Evolutionary conservation across 2,888 invertebrate species (phyloP).

Genomic region (Bellardia pandia): DNA sequence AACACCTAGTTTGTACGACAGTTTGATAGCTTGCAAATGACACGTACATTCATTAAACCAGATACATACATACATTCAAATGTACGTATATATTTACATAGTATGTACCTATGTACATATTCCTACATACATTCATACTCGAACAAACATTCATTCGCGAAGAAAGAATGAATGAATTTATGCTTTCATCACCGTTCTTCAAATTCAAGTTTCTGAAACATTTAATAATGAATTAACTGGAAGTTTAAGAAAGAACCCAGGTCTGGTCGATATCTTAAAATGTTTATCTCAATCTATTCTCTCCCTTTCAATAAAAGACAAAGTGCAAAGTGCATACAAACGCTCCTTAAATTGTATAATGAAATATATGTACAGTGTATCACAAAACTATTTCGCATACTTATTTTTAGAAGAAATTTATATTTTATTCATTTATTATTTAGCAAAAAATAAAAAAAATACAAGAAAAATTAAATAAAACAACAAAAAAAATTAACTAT

Average conservation of each 20-base stretch:
- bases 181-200: slow-evolving; percentile 33
- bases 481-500: too few relatives aligned
- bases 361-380: too few relatives aligned
- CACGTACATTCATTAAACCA: slow-evolving; percentile 67
- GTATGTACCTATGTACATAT: neutral
- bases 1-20: slow-evolving; percentile 80
- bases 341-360: neutral
- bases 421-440: too few relatives aligned
- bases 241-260: neutral
- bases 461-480: too few relatives aligned
- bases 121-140: neutral
- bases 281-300: slow-evolving; percentile 40
- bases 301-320: neutral
- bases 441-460: too few relatives aligned
- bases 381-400: too few relatives aligned
- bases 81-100: neutral
- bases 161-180: slow-evolving; percentile 25
- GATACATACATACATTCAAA: neutral
- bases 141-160: neutral
- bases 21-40: slow-evolving; percentile 69
- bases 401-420: too few relatives aligned
- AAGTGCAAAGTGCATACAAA: slow-evolving; percentile 3
- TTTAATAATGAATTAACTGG: slow-evolving; percentile 1
- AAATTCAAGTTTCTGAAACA: neutral
- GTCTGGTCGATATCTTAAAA: slow-evolving; percentile 37